A percentile compares a stretch with the other conserved stretches of the same genome.
These are phyloP conservation scores for Paramisgurnus dabryanus DNA, from an alignment of 2,113 vertebrate species.

Conservation along the genomic window DNA sequence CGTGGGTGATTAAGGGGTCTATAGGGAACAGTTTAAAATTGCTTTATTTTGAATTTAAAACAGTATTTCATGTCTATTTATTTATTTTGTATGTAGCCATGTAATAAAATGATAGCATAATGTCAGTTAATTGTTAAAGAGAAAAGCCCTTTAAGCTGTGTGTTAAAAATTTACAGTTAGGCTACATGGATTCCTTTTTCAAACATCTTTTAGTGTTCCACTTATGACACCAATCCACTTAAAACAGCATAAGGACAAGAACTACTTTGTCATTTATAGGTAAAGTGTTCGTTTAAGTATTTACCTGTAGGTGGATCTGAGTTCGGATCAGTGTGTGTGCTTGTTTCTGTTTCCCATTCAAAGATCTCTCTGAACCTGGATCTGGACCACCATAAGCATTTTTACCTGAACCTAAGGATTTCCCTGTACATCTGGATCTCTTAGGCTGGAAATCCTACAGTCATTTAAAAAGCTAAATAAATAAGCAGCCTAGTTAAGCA, in stretches of 20 bases:
- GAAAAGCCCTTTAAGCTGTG: not conserved
- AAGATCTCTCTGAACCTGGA: not conserved
- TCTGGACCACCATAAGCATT: not conserved
- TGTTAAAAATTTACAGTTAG: no score
- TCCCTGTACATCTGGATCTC: not conserved
- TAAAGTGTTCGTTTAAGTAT: not conserved
- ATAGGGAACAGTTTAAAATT: no score
- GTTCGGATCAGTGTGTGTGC: not conserved
- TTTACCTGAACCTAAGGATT: no score
- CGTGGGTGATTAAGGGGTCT: no score
- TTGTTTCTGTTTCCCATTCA: not conserved
- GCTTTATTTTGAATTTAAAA: not conserved
- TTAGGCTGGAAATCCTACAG: constrained; percentile 4
- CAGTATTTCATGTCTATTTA: not conserved
- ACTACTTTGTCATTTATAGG: not conserved
- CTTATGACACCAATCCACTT: not conserved
- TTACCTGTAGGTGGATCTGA: not conserved
- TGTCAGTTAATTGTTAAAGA: not conserved
- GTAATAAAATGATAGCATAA: no score
- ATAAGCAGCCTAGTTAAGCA: not conserved
- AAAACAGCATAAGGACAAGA: not conserved
- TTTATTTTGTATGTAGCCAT: not conserved
- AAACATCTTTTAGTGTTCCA: no score
- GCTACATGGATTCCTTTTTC: no score
- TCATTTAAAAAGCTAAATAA: not conserved